A percentile compares a stretch with the other conserved stretches of the same genome.
Evolutionary conservation across 1,140 invertebrate species (phyloP).

Genomic region (Apis laboriosa): DNA sequence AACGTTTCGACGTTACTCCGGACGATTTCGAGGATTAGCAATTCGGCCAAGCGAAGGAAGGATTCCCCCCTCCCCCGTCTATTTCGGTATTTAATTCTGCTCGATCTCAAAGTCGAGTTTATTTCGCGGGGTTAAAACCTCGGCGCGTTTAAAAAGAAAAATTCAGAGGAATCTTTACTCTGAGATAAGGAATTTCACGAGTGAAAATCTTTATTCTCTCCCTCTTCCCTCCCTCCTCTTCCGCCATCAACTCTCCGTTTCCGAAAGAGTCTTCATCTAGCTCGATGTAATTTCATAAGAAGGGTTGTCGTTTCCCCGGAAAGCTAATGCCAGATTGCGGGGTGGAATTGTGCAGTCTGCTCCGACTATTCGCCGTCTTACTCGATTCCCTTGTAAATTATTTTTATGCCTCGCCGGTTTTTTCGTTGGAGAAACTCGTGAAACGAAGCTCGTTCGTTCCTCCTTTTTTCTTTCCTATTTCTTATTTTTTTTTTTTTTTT

Average conservation of each 20-base stretch:
- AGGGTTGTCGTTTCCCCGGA: slow-evolving; percentile 22
- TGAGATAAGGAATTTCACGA: slow-evolving; percentile 10
- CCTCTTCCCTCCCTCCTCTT: background rate
- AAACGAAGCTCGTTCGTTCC: background rate
- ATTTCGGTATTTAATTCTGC: background rate
- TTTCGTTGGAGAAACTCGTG: background rate
- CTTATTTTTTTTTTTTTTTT: no score
- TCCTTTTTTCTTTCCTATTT: no score
- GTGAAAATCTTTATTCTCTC: background rate
- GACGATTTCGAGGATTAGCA: no score
- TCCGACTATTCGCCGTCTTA: slow-evolving; percentile 35
- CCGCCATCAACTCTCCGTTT: background rate
- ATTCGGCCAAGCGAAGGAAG: no score
- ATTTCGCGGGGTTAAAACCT: slow-evolving; percentile 5
- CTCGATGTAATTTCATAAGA: slow-evolving; percentile 40
- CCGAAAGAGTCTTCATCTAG: slow-evolving; percentile 29
- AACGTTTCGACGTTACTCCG: no score
- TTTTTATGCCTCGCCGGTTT: slow-evolving; percentile 37
- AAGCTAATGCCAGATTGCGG: slow-evolving; percentile 40
- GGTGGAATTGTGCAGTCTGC: slow-evolving; percentile 36
- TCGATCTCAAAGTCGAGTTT: background rate
- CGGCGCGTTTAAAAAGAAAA: background rate
- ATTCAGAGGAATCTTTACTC: no score
- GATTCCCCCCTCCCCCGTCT: background rate
- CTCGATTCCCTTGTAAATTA: slow-evolving; percentile 44